These are phyloP conservation scores for Eurystomus gularis DNA, from an alignment of 2,113 vertebrate genomes.

Conservation along the genomic window DNA sequence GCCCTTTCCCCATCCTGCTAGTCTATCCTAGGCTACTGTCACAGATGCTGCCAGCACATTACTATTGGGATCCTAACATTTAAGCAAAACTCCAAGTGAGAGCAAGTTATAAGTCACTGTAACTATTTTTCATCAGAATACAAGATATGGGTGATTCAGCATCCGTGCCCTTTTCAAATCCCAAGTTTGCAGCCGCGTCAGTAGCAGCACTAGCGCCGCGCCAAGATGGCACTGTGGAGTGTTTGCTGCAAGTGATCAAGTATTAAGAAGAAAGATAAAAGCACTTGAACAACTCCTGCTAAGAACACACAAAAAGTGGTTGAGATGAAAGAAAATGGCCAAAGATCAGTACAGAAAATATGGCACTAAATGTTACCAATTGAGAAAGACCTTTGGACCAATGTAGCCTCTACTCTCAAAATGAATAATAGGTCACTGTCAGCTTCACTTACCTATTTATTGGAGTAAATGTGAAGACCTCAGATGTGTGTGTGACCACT, in stretches of 20 bases:
- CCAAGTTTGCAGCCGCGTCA: not conserved
- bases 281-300: not conserved
- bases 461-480: not conserved
- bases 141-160: slow-evolving; percentile 3
- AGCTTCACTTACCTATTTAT: not conserved
- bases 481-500: not conserved
- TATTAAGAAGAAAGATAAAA: not conserved
- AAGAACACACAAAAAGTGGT: not conserved
- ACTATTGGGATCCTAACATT: not conserved
- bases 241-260: not conserved
- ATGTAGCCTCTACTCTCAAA: not conserved
- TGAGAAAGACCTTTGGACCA: not conserved
- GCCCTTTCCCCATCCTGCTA: not conserved
- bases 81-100: not conserved
- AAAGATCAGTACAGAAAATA: not conserved
- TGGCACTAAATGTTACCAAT: not conserved
- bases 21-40: not conserved
- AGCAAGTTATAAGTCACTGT: not conserved
- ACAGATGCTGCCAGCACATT: not conserved
- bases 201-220: not conserved
- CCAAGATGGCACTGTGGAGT: not conserved
- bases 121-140: not conserved
- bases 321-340: not conserved
- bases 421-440: not conserved
- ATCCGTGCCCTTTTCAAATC: not conserved